A percentile compares a stretch with the other conserved stretches of the same genome.
Conservation (phyloP, 2,113 vertebrate genomes). For the Theropithecus gelada region DNA sequence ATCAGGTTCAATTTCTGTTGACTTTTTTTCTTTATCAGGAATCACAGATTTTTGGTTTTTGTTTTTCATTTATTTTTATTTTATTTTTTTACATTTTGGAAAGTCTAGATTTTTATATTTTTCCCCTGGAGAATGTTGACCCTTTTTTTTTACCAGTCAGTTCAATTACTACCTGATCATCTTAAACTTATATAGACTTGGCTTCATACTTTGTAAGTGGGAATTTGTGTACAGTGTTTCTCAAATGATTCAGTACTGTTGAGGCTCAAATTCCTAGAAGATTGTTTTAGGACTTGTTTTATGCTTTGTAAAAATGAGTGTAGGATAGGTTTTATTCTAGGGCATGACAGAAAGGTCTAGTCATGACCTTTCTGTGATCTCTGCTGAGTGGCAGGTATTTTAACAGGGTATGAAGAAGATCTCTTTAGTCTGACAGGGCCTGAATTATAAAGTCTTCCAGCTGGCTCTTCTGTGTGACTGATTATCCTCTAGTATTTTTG, state of each 20-base stretch:
- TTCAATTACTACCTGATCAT: background rate
- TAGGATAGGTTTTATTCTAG: background rate
- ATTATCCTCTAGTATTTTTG: background rate
- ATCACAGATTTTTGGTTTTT: background rate
- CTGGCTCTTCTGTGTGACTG: background rate
- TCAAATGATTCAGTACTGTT: background rate
- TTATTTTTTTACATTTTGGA: background rate
- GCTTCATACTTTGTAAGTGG: background rate
- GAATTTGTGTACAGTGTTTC: background rate
- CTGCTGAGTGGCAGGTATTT: background rate
- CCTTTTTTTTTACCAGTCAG: background rate
- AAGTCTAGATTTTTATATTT: background rate
- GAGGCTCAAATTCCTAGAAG: background rate
- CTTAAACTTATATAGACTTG: background rate
- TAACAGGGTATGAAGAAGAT: background rate
- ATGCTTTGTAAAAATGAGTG: background rate
- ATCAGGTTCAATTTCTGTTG: background rate
- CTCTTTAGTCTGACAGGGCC: background rate
- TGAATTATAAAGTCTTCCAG: background rate
- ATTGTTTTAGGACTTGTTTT: background rate
- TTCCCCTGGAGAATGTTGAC: background rate
- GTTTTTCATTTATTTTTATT: background rate
- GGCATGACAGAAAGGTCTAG: background rate
- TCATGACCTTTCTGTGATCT: background rate
- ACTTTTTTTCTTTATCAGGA: background rate